A percentile compares a stretch with the other conserved stretches of the same genome.
These are phyloP conservation scores for Drosophila burlai DNA, from an alignment of 1,140 invertebrate species.

Conservation along the genomic window DNA sequence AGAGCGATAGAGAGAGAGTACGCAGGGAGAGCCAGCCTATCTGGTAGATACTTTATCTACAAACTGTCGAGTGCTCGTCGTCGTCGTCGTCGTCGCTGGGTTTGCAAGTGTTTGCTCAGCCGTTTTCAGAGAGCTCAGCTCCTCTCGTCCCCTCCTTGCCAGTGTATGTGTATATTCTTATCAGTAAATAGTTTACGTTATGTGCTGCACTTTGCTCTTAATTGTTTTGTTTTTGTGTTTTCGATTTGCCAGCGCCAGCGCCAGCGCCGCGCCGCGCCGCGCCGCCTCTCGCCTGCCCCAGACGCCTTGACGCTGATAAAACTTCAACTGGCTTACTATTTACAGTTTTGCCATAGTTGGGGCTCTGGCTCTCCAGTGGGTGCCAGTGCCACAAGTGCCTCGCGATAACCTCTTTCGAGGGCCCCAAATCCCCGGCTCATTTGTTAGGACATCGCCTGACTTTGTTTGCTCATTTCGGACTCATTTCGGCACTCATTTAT, in stretches of 20 bases:
- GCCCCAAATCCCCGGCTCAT: conserved; percentile 18
- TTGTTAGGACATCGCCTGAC: conserved; percentile 42
- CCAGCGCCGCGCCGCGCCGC: not conserved
- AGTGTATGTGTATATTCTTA: conserved; percentile 48
- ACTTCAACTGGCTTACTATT: conserved; percentile 2
- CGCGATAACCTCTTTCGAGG: conserved; percentile 29
- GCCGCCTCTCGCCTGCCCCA: conserved; percentile 5
- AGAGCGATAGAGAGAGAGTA: conserved; percentile 5
- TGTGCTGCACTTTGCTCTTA: conserved; percentile 59
- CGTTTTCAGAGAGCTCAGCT: conserved; percentile 43
- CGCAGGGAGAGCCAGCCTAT: conserved; percentile 32
- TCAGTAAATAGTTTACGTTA: conserved; percentile 79
- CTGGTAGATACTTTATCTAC: conserved; percentile 73
- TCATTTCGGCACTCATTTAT: conserved; percentile 61
- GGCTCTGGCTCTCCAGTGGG: not conserved
- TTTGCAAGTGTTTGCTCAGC: conserved; percentile 79
- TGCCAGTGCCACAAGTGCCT: conserved; percentile 49
- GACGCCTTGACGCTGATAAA: conserved; percentile 56
- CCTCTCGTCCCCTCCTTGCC: not conserved
- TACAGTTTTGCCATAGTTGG: conserved; percentile 9
- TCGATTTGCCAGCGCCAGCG: conserved; percentile 18
- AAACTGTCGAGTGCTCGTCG: conserved; percentile 52
- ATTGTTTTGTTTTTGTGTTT: conserved; percentile 54
- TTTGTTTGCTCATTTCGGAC: conserved; percentile 62
- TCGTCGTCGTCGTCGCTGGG: conserved; percentile 22